Base-by-base conservation (phyloP, 1,140 invertebrate genomes). In the Panagrolaimus sp. region DNA sequence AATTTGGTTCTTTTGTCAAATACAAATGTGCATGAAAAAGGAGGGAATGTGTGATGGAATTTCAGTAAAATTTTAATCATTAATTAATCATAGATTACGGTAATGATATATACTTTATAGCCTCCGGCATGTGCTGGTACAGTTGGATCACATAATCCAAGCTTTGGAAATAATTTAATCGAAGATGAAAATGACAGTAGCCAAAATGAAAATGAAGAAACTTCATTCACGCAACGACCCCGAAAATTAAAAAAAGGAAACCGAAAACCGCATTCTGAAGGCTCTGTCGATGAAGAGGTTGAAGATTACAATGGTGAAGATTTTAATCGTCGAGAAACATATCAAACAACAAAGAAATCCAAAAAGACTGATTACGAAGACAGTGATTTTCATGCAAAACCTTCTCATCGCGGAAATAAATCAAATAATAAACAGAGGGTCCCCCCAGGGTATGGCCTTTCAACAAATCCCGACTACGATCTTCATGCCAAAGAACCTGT, bases 1-100 rank as follows among this genome's bases (percentile, higher is more conserved):
- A 15, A 74, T 82, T 63, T 82, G 80, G 80, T 82, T 82, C 73
- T 83, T 83, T 68, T 82, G 80, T 64, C 80, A 83, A 62, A 74
- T 82, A 15, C 80, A 80, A 45, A 83, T 83, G 80, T 82, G 80
- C 67, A 82, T 82, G 80, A 82, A 82, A 48, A 75, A 74, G 55
- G 67, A 77, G n/a, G 76, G 80, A 38, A 78, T 78, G 75, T 81
- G 79, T 48, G 73, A 78, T 24, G 78, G 80, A 5, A 73, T 83
- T 67, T 83, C 78, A 47, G 79, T 79, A 73, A 44, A 64, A 4
- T 72, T 48, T 70, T 14, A 7, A 17, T 28, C 26, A 14, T 8
- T 68, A 21, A 14, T 46, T 66, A 14, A n/a, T 8, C 38, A 28
- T 17, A 28, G 32, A 65, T 10, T 7, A 32, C 24, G 8, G 24